Conservation (phyloP, 92 coral and sea anemone species). For the Muricea muricata region DNA sequence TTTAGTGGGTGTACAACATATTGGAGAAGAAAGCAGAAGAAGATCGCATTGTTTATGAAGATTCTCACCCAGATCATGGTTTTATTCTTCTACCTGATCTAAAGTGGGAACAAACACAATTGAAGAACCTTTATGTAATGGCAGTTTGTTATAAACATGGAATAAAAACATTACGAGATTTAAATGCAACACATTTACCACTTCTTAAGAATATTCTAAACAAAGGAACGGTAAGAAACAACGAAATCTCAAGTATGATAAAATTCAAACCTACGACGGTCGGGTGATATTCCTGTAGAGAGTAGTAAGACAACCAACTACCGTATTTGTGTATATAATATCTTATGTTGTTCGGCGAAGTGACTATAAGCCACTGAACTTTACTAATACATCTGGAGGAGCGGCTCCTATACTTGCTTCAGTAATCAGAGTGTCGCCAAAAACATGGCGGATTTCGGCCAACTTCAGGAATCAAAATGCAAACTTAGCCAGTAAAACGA, state of each 20-base stretch:
- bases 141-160: slow-evolving; percentile 80
- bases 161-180: slow-evolving; percentile 85
- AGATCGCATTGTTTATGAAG: slow-evolving; percentile 90
- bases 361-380: too few species aligned
- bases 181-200: slow-evolving; percentile 72
- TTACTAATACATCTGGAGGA: too few species aligned
- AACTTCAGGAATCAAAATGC: too few species aligned
- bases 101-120: slow-evolving; percentile 91
- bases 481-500: too few species aligned
- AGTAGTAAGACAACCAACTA: too few species aligned
- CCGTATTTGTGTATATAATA: too few species aligned
- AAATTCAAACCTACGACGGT: too few species aligned
- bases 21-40: slow-evolving; percentile 92
- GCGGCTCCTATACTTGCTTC: too few species aligned
- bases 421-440: too few species aligned
- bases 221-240: slow-evolving; percentile 77
- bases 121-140: slow-evolving; percentile 89
- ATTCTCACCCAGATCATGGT: slow-evolving; percentile 79
- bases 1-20: slow-evolving; percentile 97
- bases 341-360: too few species aligned
- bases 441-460: too few species aligned
- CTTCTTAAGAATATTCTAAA: slow-evolving; percentile 79
- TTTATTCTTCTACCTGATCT: slow-evolving; percentile 92
- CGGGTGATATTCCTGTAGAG: too few species aligned
- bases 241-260: not conserved